Base-by-base conservation (phyloP, 2,888 invertebrate genomes). In the Zonitis immaculata region DNA sequence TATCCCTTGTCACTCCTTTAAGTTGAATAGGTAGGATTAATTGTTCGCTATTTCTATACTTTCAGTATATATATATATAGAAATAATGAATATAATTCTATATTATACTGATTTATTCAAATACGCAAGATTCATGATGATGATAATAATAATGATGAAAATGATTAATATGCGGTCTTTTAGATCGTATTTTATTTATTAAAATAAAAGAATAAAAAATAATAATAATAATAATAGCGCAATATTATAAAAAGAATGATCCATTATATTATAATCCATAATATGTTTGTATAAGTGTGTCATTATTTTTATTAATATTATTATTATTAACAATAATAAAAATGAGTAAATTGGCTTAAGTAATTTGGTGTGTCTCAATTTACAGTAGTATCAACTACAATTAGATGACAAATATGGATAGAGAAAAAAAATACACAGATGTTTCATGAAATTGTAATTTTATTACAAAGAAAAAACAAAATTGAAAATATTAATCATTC, bases 1-100 rank as follows among this genome's bases (percentile, higher is more conserved):
- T 42, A 49, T 49, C 49, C 42, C 43, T 12, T 28, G 49, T 49
- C 49, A 49, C 49, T 43, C 43, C 49, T 43, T 49, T 16, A 43
- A 42, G 18, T 27, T 30, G 27, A 42, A 27, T 22, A 14, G 1
- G 16, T 22, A 32, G 49, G 43, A 49, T 49, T 43, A 49, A 49
- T 49, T 42, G 39, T 20, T 20, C 20, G 9, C 2, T 20, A 39
- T 39, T 39, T 39, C 5, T 11, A 1, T 1, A 2, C 4, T 14
- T 35, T 9, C 8, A 32, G 5, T 32, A 32, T 8, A 28, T 4
- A 28, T 8, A 28, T 11, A 6, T 6, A 6, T 12, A 30, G 1
- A 12, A 30, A 6, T 14, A 35, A 35, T 35, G 3, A 8, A 35
- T 35, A 35, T 16, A 16, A 35, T 39, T 32, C 14, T 20, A 3